Evolutionary conservation across 2,797 vertebrate species (phyloP).

Genomic region (Tinamus major): DNA sequence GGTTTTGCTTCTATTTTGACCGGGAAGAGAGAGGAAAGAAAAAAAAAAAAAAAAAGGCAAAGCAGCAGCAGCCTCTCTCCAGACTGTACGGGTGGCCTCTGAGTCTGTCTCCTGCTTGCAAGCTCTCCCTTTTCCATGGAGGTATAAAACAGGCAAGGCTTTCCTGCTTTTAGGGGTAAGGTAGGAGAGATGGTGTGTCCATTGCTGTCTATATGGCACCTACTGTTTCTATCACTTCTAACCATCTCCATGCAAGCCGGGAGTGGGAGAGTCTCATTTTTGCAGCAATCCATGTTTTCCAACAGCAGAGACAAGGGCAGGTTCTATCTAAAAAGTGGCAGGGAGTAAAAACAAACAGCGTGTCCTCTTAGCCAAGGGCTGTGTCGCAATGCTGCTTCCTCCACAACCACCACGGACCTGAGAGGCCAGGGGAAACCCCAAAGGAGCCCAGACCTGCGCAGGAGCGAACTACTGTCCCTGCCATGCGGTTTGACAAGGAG

Average conservation of each 20-base stretch:
- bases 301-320: conserved; percentile 32
- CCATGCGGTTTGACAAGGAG: accelerated
- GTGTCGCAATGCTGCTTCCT: background rate
- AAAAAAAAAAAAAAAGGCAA: background rate
- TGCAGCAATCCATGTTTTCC: conserved; percentile 48
- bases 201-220: conserved; percentile 24
- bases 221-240: conserved; percentile 45
- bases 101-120: background rate
- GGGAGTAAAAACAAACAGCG: background rate
- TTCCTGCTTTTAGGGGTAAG: background rate
- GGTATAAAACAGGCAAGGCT: background rate
- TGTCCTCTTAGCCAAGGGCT: background rate
- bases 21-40: background rate
- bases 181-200: background rate
- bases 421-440: background rate
- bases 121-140: background rate
- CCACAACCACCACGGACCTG: accelerated
- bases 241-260: background rate
- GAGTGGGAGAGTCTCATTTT: conserved; percentile 47
- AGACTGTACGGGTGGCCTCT: background rate
- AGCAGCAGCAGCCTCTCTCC: background rate
- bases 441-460: background rate
- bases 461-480: background rate
- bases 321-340: background rate
- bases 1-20: background rate